Base-by-base conservation (phyloP, 2,888 invertebrate genomes). In the Petrolisthes cinctipes region DNA sequence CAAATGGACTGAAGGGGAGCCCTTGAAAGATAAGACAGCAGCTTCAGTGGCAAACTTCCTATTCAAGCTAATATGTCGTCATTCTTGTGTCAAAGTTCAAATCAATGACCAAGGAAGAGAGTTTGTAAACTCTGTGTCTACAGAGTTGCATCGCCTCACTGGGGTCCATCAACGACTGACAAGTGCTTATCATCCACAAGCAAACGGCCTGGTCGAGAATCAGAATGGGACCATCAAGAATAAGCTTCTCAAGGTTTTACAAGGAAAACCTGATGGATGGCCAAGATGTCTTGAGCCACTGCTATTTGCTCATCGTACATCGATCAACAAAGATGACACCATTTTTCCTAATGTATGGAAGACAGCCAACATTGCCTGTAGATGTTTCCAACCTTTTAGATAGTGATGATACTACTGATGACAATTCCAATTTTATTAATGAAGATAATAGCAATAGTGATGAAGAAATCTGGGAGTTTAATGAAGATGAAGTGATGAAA, bases 91-190 rank as follows among this genome's bases (percentile, higher is more conserved):
- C 76, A 76, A 84, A 76, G 57, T 82, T 68, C 82, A 82, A 51
- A 84, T 84, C 7, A 84, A 84, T 84, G 76, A 84, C 76, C 84
- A 84, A 61, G 78, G 76, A 57, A 1, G 84, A 76, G 56, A 84
- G 51, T 84, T 76, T 82, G 84, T 76, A 37, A 84, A 84, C 78
- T 76, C 61, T 5, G 61, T 84, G 17, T 84, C 84, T 76, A 76
- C 57, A 84, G 57, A 75, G 75, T 68, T 82, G 83, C 76, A 83
- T 84, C n/a, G 37, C 23, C 76, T 73, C 71, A 84, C 78, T 84
- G 61, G 17, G 84, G 61, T 84, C 51, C 76, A 84, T 0, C 76
- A 53, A 78, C 76, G 57, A 61, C 61, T 83, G 83, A 75, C 75
- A 56, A 75, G 83, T 71, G 76, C 78, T 51, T 84, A 78, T 76